A percentile compares a stretch with the other conserved stretches of the same genome.
phyloP scores from a whole-genome alignment of 2,113 vertebrate species.

The Lepus timidus region DNA sequence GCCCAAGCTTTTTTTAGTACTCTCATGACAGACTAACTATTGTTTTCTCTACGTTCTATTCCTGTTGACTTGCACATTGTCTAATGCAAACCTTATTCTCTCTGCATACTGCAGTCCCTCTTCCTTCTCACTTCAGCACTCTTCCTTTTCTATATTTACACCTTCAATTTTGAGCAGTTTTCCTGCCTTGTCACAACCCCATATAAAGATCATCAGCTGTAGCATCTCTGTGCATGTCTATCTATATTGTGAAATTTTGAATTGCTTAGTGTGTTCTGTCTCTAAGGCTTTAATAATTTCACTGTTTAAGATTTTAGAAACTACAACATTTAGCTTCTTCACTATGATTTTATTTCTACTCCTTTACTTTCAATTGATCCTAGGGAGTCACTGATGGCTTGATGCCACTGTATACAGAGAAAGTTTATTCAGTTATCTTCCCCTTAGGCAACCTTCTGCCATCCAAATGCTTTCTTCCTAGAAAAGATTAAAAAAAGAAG shows the following conservation, averaged over 20 bases:
- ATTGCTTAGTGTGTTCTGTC: not conserved
- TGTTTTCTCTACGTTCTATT: constrained; percentile 71
- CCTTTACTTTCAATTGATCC: not conserved
- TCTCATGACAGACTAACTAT: constrained; percentile 69
- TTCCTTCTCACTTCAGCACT: not conserved
- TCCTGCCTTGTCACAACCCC: not conserved
- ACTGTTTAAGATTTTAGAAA: constrained; percentile 19
- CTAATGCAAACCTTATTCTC: constrained; percentile 55
- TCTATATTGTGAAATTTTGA: not conserved
- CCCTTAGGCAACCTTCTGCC: not conserved
- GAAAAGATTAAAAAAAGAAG: constrained; percentile 39
- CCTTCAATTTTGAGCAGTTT: constrained; percentile 8
- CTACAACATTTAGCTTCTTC: constrained; percentile 2
- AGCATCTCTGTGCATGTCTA: not conserved
- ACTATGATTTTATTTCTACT: constrained; percentile 2
- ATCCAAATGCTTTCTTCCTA: not conserved
- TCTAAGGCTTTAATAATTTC: not conserved
- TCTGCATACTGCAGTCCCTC: not conserved
- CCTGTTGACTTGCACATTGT: constrained; percentile 65
- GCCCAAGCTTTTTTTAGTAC: constrained; percentile 58
- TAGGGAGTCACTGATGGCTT: constrained; percentile 11
- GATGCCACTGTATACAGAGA: not conserved
- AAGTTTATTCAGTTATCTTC: not conserved
- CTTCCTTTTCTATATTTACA: constrained; percentile 9
- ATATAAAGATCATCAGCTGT: not conserved